phyloP scores from a whole-genome alignment of 2,113 vertebrate species.

The Sylvilagus bachmani region DNA sequence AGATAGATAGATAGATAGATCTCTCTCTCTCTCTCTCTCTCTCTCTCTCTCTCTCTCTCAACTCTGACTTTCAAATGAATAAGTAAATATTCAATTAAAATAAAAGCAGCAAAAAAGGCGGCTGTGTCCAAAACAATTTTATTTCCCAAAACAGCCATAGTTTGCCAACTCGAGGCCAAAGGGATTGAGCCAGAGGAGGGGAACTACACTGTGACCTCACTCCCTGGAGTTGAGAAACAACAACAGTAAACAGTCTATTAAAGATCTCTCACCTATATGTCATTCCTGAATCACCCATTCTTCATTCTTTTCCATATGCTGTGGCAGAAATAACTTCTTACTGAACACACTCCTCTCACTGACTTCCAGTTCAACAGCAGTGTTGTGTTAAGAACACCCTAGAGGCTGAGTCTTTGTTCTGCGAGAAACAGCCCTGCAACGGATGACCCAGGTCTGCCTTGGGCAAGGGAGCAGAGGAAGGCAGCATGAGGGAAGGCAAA shows the following conservation, averaged over 20 bases:
- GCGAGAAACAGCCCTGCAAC: not conserved
- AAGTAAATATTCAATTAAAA: too few relatives aligned
- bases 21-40: too few relatives aligned
- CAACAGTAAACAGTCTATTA: not conserved
- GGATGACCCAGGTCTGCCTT: slow-evolving; percentile 17
- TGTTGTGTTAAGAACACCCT: not conserved
- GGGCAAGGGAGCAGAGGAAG: not conserved
- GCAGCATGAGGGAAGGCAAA: not conserved
- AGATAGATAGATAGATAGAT: too few relatives aligned
- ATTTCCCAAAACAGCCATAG: not conserved
- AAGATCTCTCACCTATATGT: not conserved
- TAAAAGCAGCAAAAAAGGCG: too few relatives aligned
- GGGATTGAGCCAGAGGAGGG: not conserved
- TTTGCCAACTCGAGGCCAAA: not conserved
- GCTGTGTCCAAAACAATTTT: not conserved
- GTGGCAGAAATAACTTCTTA: slow-evolving; percentile 43
- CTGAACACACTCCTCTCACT: not conserved
- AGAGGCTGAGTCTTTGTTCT: not conserved
- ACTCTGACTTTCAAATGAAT: too few relatives aligned
- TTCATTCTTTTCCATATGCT: slow-evolving; percentile 12
- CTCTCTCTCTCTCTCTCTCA: too few relatives aligned
- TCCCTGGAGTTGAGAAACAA: slow-evolving; percentile 13
- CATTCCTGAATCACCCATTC: not conserved
- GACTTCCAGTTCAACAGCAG: not conserved
- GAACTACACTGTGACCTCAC: not conserved